Conservation (phyloP, 2,113 vertebrate genomes). For the Charadrius vociferus region DNA sequence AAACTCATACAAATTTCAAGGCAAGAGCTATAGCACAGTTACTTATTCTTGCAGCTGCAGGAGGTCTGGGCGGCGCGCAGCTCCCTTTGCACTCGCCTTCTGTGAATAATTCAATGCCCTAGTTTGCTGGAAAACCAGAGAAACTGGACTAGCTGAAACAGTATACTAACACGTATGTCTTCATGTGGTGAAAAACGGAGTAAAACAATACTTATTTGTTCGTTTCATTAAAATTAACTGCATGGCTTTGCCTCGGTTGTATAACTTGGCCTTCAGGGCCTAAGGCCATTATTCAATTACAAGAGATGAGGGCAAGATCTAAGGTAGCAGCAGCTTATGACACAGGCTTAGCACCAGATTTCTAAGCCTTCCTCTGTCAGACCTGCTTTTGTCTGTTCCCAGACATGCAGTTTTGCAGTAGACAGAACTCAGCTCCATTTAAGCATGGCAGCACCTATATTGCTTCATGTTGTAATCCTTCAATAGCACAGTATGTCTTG, state of each 20-base stretch:
- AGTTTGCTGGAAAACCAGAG: neutral
- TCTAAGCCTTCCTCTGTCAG: neutral
- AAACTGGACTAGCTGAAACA: neutral
- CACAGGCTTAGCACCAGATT: neutral
- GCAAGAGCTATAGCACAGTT: neutral
- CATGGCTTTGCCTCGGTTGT: neutral
- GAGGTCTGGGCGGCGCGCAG: fast-evolving
- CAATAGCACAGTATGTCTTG: fast-evolving
- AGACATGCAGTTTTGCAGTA: neutral
- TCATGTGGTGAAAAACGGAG: neutral
- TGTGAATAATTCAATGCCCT: neutral
- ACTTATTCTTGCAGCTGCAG: neutral
- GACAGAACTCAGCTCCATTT: neutral
- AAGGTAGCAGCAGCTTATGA: neutral
- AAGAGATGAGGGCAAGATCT: neutral
- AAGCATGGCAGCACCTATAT: neutral
- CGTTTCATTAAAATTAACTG: neutral
- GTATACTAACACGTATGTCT: neutral
- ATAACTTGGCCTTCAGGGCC: neutral
- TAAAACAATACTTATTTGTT: neutral
- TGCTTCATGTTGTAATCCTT: neutral
- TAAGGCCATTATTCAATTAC: neutral
- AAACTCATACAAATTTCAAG: neutral
- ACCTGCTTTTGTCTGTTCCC: neutral
- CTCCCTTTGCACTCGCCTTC: neutral